Conservation (phyloP, 2,797 vertebrate genomes). For the Schizopygopsis malacanthus region DNA sequence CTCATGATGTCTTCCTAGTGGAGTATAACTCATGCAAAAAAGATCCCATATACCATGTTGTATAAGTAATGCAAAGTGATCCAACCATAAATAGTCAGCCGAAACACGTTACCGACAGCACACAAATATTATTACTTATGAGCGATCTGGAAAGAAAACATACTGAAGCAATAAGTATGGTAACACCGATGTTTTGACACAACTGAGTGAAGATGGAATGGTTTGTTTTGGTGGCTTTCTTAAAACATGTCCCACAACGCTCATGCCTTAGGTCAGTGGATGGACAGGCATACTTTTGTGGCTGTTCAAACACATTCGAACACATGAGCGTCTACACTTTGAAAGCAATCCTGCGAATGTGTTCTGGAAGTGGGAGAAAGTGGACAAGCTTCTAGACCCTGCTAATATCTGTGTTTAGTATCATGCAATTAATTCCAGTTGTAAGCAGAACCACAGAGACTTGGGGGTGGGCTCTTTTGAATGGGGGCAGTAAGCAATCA, state of each 20-base stretch:
- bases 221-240: background rate
- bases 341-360: background rate
- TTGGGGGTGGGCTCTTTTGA: no score
- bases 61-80: background rate
- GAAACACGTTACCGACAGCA: no score
- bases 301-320: background rate
- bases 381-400: background rate
- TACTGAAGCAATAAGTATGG: background rate
- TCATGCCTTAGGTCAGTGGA: background rate
- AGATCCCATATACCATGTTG: background rate
- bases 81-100: background rate
- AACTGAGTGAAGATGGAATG: background rate
- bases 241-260: background rate
- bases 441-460: background rate
- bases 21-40: background rate
- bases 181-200: background rate
- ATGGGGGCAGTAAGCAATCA: background rate
- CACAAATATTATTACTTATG: background rate
- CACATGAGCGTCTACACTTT: background rate
- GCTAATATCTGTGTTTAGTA: background rate
- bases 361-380: background rate
- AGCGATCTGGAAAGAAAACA: background rate
- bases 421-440: background rate
- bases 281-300: background rate
- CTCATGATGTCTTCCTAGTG: background rate